Percentiles rank a stretch among this genome's conserved stretches.
Conservation (phyloP, 2,888 invertebrate genomes). For the Drosophila testacea region DNA sequence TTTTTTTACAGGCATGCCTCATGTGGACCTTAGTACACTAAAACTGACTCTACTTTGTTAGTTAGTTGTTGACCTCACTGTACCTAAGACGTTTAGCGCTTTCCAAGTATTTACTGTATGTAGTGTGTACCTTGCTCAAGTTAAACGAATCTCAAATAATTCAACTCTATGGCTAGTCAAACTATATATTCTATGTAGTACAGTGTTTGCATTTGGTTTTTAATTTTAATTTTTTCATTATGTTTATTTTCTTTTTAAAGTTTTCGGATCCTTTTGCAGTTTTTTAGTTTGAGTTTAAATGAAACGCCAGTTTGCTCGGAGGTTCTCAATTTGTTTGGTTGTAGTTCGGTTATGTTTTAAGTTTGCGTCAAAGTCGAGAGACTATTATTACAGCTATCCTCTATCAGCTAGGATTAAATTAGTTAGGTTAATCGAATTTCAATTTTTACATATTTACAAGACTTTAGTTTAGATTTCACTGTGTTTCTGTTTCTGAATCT, state of each 20-base stretch:
- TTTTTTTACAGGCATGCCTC: constrained; percentile 72
- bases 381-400: constrained; percentile 64
- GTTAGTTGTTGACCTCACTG: constrained; percentile 45
- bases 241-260: constrained; percentile 14
- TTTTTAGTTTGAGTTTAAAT: constrained; percentile 62
- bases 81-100: constrained; percentile 76
- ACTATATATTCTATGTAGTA: constrained; percentile 61
- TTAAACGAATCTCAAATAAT: constrained; percentile 61
- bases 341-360: constrained; percentile 32
- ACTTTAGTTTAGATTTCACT: constrained; percentile 37
- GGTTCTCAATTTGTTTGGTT: constrained; percentile 65
- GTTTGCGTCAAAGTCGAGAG: constrained; percentile 62
- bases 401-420: constrained; percentile 62
- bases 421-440: constrained; percentile 65
- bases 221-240: constrained; percentile 24
- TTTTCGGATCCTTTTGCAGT: constrained; percentile 22
- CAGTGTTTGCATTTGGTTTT: constrained; percentile 38
- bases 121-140: constrained; percentile 64
- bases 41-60: constrained; percentile 48
- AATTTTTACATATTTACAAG: constrained; percentile 75
- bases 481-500: constrained; percentile 21
- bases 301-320: constrained; percentile 82
- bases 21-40: constrained; percentile 44
- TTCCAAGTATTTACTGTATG: constrained; percentile 70
- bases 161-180: constrained; percentile 61